phyloP scores from a whole-genome alignment of 2,888 invertebrate genomes.

The Tetragnatha montana region DNA sequence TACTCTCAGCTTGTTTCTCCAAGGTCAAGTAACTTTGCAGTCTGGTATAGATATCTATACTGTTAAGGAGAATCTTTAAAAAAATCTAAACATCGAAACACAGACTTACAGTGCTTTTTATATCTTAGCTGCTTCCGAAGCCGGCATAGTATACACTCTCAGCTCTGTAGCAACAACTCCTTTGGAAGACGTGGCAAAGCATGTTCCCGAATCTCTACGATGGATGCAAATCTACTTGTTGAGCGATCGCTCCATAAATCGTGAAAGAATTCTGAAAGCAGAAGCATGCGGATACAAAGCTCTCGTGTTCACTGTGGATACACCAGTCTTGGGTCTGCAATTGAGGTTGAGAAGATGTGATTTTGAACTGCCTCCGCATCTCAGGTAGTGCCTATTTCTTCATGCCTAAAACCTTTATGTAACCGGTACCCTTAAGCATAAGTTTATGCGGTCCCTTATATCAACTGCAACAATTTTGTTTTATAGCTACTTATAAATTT shows the following conservation, averaged over 20 bases:
- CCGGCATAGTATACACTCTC: slow-evolving; percentile 86
- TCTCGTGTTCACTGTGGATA: slow-evolving; percentile 90
- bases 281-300: slow-evolving; percentile 91
- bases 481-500: no score
- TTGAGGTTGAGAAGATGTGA: slow-evolving; percentile 87
- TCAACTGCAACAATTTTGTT: no score
- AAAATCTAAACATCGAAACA: no score
- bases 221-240: slow-evolving; percentile 97
- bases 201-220: slow-evolving; percentile 86
- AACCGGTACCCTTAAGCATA: neutral
- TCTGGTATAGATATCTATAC: no score
- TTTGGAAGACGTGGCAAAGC: slow-evolving; percentile 89
- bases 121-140: slow-evolving; percentile 83
- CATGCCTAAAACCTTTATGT: neutral
- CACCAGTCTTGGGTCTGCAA: slow-evolving; percentile 79
- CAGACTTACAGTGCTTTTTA: slow-evolving; percentile 77
- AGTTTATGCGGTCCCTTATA: neutral
- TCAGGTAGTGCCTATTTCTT: neutral
- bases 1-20: no score
- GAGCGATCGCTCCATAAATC: slow-evolving; percentile 84
- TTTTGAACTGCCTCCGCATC: slow-evolving; percentile 76
- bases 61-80: no score
- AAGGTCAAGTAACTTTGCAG: no score
- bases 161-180: slow-evolving; percentile 91
- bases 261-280: slow-evolving; percentile 84